Base-by-base conservation (phyloP, 2,113 vertebrate genomes). In the Pomatorhinus ruficollis region DNA sequence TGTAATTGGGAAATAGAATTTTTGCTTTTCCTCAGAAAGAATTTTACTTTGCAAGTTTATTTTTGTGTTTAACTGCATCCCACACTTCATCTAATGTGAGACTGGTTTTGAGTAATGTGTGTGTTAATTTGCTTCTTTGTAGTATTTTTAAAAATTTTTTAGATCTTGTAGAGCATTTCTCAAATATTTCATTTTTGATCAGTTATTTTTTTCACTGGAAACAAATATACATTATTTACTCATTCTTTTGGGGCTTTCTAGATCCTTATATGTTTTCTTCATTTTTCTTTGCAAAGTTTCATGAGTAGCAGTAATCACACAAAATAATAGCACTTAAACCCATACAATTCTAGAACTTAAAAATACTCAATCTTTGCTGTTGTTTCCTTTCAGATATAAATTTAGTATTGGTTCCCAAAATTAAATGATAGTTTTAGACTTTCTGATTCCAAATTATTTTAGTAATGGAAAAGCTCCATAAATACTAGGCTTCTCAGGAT, bases 381-480 rank as follows among this genome's bases (percentile, higher is more conserved):
- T 86, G 49, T 71, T 90, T 81, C 49, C 15, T 49, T 82, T 37
- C 40, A 71, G 57, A 35, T 92, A 30, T 22, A 64, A 74, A 74
- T 82, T 66, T 65, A 78, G 4, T 53, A 56, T 82, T 77, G 42
- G 27, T 22, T 89, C 20, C 31, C 87, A 53, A 84, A 85, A 53
- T 74, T 24, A 87, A 94, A 71, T 72, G 2, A 63, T 75, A 39
- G 54, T 71, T 94, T 75, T 91, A 68, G 65, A 44, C 52, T 66
- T 93, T 88, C 52, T 78, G 31, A 71, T 87, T 89, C 61, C 74
- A 82, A 57, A 69, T 85, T 80, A 69, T 65, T 94, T 87, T 37
- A 68, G 57, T 95, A 87, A 91, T 80, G 87, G 94, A 95, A 93
- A 94, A 89, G 39, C 71, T 96, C 31, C 22, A 20, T 91, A 93